A percentile compares a stretch with the other conserved stretches of the same genome.
Evolutionary conservation across 2,113 vertebrate genomes (phyloP).

Genomic region (Campylomormyrus numenius): DNA sequence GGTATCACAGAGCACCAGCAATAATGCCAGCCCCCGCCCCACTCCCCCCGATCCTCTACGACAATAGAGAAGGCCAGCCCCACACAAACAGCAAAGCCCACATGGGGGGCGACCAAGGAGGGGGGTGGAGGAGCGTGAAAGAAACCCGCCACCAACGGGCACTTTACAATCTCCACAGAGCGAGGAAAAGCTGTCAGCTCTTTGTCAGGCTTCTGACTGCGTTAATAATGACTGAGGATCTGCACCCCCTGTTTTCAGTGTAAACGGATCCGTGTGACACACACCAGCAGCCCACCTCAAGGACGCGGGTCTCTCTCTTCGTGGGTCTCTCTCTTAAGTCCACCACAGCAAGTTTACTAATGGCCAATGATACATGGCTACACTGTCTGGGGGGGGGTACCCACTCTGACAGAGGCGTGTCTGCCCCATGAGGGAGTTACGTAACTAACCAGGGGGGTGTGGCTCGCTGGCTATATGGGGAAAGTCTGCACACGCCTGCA

Average conservation of each 20-base stretch:
- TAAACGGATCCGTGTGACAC: not conserved
- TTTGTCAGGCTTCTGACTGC: not conserved
- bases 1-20: not conserved
- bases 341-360: not conserved
- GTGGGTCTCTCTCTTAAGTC: not conserved
- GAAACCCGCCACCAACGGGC: not conserved
- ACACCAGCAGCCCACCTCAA: not conserved
- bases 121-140: not conserved
- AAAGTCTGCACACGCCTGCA: not conserved
- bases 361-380: not conserved
- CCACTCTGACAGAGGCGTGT: not conserved
- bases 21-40: not conserved
- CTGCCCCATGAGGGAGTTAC: not conserved
- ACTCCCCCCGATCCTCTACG: not conserved
- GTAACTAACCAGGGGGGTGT: not conserved
- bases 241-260: not conserved
- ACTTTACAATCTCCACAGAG: not conserved
- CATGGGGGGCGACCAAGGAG: not conserved
- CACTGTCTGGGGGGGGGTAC: not conserved
- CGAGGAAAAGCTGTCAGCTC: not conserved
- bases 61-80: not conserved
- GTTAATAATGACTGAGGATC: not conserved
- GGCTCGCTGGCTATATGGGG: not conserved
- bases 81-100: not conserved
- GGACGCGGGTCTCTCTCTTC: not conserved